Base-by-base conservation (phyloP, 2,888 invertebrate species). In the Dione vanillae region DNA sequence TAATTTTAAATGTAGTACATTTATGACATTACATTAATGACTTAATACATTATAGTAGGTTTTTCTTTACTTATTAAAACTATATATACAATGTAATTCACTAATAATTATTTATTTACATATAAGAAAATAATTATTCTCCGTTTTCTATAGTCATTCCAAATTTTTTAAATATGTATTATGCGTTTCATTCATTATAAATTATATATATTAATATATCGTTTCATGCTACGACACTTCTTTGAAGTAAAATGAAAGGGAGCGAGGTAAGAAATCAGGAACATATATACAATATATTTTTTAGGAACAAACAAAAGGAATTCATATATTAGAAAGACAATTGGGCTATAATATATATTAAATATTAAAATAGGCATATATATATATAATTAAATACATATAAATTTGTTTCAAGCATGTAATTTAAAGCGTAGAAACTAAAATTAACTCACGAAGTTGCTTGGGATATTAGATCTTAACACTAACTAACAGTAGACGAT, bases 401-500 rank as follows among this genome's bases (percentile, higher is more conserved):
- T 64, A 59, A 68, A 58, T 65, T 43, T 67, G 64, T 67, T 67
- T 76, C 47, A 66, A 76, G 85, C 84, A 87, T 88, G 85, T 74
- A 70, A 78, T 19, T 74, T 77, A 77, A 78, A 80, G 75, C 67
- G 66, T 83, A 85, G 78, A 82, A 45, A 82, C 77, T 75, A 79
- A 79, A 88, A 77, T 74, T 78, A 78, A 88, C 87, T 90, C 88
- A 91, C 91, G 92, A 91, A 91, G 91, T 92, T 89, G 87, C 88
- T 91, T 91, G 86, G 82, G 87, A 83, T 79, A 81, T 49, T 74
- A 83, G 81, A 74, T 71, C 12, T 73, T 78, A 80, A 79, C 77
- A 80, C 76, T 65, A 54, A 79, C 78, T 90, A 91, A 90, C 87
- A 90, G 76, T 82, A 74, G 81, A 74, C 76, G 70, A 81, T 72